These are phyloP conservation scores for Cataglyphis altisquamis DNA, from an alignment of 2,888 invertebrate species.

Conservation along the genomic window DNA sequence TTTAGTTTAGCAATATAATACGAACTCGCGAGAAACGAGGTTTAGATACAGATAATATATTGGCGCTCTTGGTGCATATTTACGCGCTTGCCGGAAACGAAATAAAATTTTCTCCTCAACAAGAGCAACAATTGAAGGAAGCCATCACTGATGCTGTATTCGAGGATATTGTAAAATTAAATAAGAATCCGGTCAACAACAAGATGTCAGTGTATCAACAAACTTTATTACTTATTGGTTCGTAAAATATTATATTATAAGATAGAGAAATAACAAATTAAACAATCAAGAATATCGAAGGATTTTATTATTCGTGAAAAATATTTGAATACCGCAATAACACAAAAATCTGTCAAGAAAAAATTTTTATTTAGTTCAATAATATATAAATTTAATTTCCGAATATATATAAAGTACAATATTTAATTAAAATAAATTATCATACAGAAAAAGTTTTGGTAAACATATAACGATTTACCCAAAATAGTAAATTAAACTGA, in stretches of 20 bases:
- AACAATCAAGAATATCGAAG: background rate
- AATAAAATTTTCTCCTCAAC: slow-evolving; percentile 87
- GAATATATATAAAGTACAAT: background rate
- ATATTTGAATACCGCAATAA: slow-evolving; percentile 7
- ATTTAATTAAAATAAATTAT: background rate
- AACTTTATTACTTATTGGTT: slow-evolving; percentile 81
- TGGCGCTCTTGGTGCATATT: slow-evolving; percentile 88
- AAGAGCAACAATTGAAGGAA: slow-evolving; percentile 87
- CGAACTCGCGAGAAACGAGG: slow-evolving; percentile 87
- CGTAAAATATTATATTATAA: slow-evolving; percentile 1
- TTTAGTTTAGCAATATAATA: slow-evolving; percentile 88
- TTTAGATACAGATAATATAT: slow-evolving; percentile 88
- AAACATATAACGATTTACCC: background rate
- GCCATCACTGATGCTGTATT: slow-evolving; percentile 88
- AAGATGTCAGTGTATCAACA: slow-evolving; percentile 81
- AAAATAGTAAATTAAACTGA: background rate
- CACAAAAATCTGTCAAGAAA: background rate
- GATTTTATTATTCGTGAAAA: background rate
- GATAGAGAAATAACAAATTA: slow-evolving; percentile 10
- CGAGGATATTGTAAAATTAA: slow-evolving; percentile 87
- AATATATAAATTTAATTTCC: background rate
- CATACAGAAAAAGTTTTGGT: background rate
- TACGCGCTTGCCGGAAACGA: slow-evolving; percentile 89
- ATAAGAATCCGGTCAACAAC: slow-evolving; percentile 69
- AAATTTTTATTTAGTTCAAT: background rate